A percentile compares a stretch with the other conserved stretches of the same genome.
Evolutionary conservation across 2,113 vertebrate species (phyloP).

Genomic region (Myotis davidii): DNA sequence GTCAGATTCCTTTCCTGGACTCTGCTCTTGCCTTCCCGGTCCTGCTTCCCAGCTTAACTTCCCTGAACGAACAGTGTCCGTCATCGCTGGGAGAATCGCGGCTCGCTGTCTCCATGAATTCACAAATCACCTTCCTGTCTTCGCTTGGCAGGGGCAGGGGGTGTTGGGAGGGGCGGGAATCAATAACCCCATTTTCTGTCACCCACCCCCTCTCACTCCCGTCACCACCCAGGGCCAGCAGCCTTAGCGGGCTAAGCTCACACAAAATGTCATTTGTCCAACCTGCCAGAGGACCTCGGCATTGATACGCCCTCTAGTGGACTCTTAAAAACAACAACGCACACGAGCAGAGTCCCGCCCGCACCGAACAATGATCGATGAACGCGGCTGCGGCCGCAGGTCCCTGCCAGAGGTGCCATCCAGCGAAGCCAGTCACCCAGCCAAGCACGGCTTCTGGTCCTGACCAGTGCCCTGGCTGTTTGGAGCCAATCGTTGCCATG

Average conservation of each 20-base stretch:
- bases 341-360: background rate
- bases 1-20: background rate
- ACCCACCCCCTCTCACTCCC: background rate
- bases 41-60: background rate
- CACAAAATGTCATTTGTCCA: constrained; percentile 53
- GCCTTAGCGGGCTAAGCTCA: background rate
- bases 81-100: background rate
- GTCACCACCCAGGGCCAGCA: constrained; percentile 38
- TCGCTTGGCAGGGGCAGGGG: background rate
- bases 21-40: background rate
- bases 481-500: background rate
- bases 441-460: background rate
- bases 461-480: background rate
- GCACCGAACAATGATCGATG: background rate
- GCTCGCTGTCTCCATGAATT: constrained; percentile 43
- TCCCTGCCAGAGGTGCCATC: background rate
- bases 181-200: constrained; percentile 62
- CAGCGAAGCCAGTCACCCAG: background rate
- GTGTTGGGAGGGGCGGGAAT: background rate
- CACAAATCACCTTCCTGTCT: constrained; percentile 65
- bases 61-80: background rate
- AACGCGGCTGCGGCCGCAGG: background rate
- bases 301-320: constrained; percentile 80
- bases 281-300: constrained; percentile 62
- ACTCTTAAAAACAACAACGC: constrained; percentile 64